A percentile compares a stretch with the other conserved stretches of the same genome.
Evolutionary conservation across 35 echinoderm and acorn worm species (phyloP).

Genomic region (Apostichopus parvimensis): DNA sequence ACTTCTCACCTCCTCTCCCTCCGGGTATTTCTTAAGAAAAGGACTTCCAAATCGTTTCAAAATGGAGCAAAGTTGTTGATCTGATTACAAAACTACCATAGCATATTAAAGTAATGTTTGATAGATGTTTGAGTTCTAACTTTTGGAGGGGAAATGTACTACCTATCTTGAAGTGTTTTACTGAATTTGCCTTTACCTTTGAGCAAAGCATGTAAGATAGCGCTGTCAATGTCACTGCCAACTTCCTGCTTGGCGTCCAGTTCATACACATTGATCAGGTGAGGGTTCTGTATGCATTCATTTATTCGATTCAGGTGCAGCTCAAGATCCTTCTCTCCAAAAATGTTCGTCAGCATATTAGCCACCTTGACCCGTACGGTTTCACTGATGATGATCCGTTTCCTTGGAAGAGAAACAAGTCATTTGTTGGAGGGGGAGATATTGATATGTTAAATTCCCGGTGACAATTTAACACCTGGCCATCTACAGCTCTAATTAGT

Average conservation of each 20-base stretch:
- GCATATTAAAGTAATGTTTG: no score
- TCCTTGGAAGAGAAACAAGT: slow-evolving; percentile 58
- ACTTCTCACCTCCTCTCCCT: no score
- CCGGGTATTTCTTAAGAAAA: no score
- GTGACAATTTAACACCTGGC: no score
- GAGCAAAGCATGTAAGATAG: slow-evolving; percentile 87
- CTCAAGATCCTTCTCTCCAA: slow-evolving; percentile 78
- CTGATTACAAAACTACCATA: no score
- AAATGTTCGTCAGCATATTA: slow-evolving; percentile 74
- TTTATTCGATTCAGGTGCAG: slow-evolving; percentile 80
- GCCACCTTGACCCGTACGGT: slow-evolving; percentile 44
- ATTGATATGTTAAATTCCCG: no score
- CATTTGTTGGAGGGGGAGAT: no score
- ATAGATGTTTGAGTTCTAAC: no score
- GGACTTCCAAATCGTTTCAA: no score
- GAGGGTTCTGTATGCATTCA: slow-evolving; percentile 62
- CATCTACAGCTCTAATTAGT: no score
- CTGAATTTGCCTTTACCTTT: slow-evolving; percentile 65
- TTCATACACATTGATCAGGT: slow-evolving; percentile 91
- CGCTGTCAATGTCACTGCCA: slow-evolving; percentile 81
- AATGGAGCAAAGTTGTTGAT: no score
- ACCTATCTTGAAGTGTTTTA: background rate
- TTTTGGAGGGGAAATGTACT: no score
- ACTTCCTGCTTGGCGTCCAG: slow-evolving; percentile 52
- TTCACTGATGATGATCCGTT: slow-evolving; percentile 64